These are phyloP conservation scores for Trimorus sp. DNA, from an alignment of 2,888 invertebrate genomes.

Conservation along the genomic window DNA sequence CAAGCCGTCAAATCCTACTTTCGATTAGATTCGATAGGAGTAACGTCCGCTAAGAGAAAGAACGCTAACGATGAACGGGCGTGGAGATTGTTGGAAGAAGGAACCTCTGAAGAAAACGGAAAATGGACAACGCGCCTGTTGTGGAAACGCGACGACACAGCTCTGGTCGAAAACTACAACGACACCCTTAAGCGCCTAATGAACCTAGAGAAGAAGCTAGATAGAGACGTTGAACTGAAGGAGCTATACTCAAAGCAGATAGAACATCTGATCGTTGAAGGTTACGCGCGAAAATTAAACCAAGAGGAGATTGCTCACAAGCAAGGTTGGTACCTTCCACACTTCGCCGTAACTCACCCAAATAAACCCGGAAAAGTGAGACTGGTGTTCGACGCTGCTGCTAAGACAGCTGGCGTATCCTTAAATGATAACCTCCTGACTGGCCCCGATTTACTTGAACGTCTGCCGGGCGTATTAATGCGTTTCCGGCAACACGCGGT, in stretches of 20 bases:
- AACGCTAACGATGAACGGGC: conserved; percentile 23
- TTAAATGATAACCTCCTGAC: conserved; percentile 65
- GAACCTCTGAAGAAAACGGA: not conserved
- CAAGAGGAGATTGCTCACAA: not conserved
- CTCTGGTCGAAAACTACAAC: conserved; percentile 5
- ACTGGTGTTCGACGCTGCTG: conserved; percentile 74
- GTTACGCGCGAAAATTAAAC: conserved; percentile 26
- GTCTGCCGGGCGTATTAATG: conserved; percentile 74
- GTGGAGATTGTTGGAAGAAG: not conserved
- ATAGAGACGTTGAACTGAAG: conserved; percentile 21
- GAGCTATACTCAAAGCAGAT: conserved; percentile 32
- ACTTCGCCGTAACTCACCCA: conserved; percentile 48
- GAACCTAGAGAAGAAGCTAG: conserved; percentile 31
- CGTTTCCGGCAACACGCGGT: conserved; percentile 74
- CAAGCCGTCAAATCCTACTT: conserved; percentile 5
- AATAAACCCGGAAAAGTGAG: conserved; percentile 71
- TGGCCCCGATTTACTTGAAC: conserved; percentile 73
- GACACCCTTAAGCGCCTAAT: conserved; percentile 17
- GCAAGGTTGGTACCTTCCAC: conserved; percentile 45
- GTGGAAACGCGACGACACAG: conserved; percentile 29
- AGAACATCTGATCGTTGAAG: conserved; percentile 14
- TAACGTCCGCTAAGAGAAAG: not conserved
- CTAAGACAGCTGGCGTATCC: conserved; percentile 51
- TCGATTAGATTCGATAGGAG: conserved; percentile 21
- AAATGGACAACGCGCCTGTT: conserved; percentile 44